Conservation (phyloP, 2,797 vertebrate genomes). For the Acipenser ruthenus region DNA sequence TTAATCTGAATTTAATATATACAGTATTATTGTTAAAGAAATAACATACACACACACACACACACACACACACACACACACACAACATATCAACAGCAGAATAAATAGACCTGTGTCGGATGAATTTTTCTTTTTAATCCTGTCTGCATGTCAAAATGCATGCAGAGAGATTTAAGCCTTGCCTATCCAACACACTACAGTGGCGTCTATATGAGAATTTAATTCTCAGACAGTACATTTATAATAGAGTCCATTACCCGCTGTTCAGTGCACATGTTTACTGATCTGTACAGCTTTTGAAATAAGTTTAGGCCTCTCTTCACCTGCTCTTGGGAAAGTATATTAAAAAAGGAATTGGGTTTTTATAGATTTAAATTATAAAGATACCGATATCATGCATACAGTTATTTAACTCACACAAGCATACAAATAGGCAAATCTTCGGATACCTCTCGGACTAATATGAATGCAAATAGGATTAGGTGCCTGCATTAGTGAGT, state of each 20-base stretch:
- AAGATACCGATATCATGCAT: conserved; percentile 75
- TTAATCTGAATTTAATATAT: no score
- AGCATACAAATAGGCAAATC: conserved; percentile 84
- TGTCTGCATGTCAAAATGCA: conserved; percentile 29
- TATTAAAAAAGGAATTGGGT: conserved; percentile 73
- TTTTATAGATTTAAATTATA: conserved; percentile 80
- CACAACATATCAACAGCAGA: conserved; percentile 56
- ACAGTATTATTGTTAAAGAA: neutral
- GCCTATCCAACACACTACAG: conserved; percentile 50
- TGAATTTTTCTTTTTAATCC: conserved; percentile 59
- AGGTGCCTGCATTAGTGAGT: conserved; percentile 74
- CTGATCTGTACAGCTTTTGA: conserved; percentile 75
- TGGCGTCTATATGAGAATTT: conserved; percentile 76
- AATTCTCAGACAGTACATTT: conserved; percentile 60
- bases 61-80: conserved; percentile 20
- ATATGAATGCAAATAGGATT: conserved; percentile 97
- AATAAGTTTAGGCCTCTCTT: conserved; percentile 69
- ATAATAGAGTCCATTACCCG: conserved; percentile 54
- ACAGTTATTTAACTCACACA: conserved; percentile 70
- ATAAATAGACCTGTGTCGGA: conserved; percentile 63
- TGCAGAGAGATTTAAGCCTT: conserved; percentile 59
- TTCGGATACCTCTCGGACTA: conserved; percentile 74
- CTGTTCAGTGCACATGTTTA: conserved; percentile 71
- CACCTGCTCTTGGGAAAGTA: conserved; percentile 65
- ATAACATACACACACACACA: neutral